These are phyloP conservation scores for Orthosia cruda DNA, from an alignment of 2,888 invertebrate genomes.

Conservation along the genomic window DNA sequence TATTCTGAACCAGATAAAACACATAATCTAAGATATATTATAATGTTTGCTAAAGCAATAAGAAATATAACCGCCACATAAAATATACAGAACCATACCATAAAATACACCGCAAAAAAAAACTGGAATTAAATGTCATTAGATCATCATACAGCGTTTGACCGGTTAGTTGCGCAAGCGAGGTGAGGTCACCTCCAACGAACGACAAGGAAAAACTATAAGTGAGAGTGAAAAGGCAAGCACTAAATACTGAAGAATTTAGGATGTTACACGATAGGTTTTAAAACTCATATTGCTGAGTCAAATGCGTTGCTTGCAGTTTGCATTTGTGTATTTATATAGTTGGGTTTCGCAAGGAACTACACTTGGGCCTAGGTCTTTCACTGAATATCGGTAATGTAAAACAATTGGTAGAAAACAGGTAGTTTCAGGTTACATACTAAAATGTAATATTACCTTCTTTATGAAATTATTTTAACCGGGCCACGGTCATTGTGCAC, in stretches of 20 bases:
- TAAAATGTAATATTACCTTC: background rate
- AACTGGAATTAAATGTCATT: conserved; percentile 61
- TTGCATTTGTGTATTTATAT: background rate
- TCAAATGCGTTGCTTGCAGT: background rate
- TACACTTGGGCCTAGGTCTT: background rate
- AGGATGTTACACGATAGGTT: conserved; percentile 4
- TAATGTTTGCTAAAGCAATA: background rate
- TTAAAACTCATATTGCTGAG: conserved; percentile 4
- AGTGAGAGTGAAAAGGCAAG: conserved; percentile 53
- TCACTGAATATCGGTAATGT: background rate
- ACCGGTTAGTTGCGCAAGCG: conserved; percentile 66
- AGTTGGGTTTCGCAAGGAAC: conserved; percentile 4
- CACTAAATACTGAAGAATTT: conserved; percentile 25
- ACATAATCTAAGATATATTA: background rate
- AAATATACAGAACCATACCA: conserved; percentile 37
- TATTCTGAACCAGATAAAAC: background rate
- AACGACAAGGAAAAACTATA: conserved; percentile 44
- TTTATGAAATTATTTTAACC: background rate
- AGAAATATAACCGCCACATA: background rate
- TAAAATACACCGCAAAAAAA: conserved; percentile 46
- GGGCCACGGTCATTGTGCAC: background rate
- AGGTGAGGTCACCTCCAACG: conserved; percentile 61
- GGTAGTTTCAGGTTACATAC: background rate
- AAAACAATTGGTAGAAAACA: background rate
- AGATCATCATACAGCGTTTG: conserved; percentile 55